Evolutionary conservation across 2,113 vertebrate species (phyloP), one percentile per base, ranked within the genome.

Genomic region (Hippolais icterina): DNA sequence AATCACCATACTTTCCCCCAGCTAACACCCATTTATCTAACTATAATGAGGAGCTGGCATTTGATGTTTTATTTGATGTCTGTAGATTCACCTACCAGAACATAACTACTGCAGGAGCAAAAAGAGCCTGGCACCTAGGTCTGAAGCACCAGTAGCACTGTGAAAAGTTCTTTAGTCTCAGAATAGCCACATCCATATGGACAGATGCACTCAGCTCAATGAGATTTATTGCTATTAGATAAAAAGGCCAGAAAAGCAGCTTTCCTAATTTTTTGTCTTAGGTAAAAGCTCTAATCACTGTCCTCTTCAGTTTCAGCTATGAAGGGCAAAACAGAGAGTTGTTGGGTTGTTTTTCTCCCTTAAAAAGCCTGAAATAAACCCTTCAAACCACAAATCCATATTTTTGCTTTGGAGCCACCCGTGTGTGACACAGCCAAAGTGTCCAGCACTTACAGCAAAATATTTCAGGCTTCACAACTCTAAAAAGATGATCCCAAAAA

Each of bases 201-300:
- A 63, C 42, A 86, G 64, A 80, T 52, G 86, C 59, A 74, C 60
- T 63, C 37, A 42, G 69, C 83, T 81, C 8, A 2, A 50, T 37
- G 77, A 89, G 72, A 92, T 87, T 89, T 66, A 82, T 8, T 83
- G 72, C 56, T 81, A 47, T 59, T 28, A 90, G 52, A 57, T 63
- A 86, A 89, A 94, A 77, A 14, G 60, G 39, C 23, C 44, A 92
- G 68, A 91, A 95, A 97, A 96, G 86, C 89, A 89, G 80, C 76
- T 92, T 87, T 94, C 61, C 47, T 80, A 2, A 42, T 72, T 75
- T 92, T 84, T 69, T 46, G 31, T 83, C 44, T 35, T 49, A 33
- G 68, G 65, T 82, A 84, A 89, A 57, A 93, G 44, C 78, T 85
- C 49, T 90, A 64, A 93, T 85, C 84, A 28, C 56, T 56, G n/a